phyloP scores from a whole-genome alignment of 2,797 vertebrate genomes.

The Chrysocyon brachyurus region DNA sequence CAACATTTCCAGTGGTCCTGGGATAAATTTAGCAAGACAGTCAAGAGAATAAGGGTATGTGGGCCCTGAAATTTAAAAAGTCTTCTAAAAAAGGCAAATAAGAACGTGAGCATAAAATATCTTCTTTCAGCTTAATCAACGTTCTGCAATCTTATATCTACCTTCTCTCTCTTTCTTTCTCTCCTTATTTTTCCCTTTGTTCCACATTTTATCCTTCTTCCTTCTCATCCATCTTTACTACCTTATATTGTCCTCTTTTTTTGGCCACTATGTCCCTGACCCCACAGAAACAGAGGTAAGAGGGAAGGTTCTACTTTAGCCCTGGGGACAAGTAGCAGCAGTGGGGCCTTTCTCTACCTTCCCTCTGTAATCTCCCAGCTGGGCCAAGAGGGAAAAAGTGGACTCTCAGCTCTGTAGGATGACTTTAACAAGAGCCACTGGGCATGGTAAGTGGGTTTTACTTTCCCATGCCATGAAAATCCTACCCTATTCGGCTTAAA shows the following conservation, averaged over 20 bases:
- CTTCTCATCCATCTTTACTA: slow-evolving; percentile 49
- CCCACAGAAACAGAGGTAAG: slow-evolving; percentile 78
- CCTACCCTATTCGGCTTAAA: neutral
- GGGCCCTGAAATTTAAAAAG: neutral
- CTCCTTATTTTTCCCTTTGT: slow-evolving; percentile 72
- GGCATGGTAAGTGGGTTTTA: slow-evolving; percentile 68
- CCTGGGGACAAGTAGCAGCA: slow-evolving; percentile 59
- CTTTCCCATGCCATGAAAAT: slow-evolving; percentile 21
- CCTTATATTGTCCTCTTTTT: slow-evolving; percentile 67
- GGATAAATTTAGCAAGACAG: neutral
- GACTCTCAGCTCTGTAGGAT: slow-evolving; percentile 63
- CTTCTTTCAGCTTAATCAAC: slow-evolving; percentile 57
- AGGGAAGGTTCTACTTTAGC: slow-evolving; percentile 58
- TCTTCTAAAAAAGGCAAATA: neutral
- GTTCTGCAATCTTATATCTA: slow-evolving; percentile 59
- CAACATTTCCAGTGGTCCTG: neutral
- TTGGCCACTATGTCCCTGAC: slow-evolving; percentile 71
- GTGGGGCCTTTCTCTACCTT: slow-evolving; percentile 36
- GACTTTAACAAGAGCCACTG: slow-evolving; percentile 64
- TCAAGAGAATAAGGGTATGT: neutral
- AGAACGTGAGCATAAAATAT: neutral
- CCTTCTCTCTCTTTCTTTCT: slow-evolving; percentile 52
- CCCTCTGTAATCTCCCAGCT: slow-evolving; percentile 67
- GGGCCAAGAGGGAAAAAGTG: slow-evolving; percentile 57
- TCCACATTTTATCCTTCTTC: slow-evolving; percentile 38